Conservation (phyloP, 2,113 vertebrate species). For the Anoplopoma fimbria region DNA sequence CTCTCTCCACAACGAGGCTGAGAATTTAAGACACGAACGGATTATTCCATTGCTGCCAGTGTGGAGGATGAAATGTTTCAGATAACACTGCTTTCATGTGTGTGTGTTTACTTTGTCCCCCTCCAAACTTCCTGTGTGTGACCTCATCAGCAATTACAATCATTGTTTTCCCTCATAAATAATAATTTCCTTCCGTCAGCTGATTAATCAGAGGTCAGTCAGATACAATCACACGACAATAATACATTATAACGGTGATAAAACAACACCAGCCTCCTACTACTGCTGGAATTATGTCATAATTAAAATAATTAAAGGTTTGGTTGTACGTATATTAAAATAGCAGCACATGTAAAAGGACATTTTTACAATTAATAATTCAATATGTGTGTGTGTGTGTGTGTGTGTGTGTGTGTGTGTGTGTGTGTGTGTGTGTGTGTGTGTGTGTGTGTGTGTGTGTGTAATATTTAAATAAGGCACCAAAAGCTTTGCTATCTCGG, state of each 20-base stretch:
- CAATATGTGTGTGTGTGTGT: background rate
- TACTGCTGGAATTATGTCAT: background rate
- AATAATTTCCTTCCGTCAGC: conserved; percentile 55
- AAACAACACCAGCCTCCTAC: background rate
- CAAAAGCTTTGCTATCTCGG: background rate
- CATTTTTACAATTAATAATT: background rate
- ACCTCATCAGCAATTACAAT: conserved; percentile 46
- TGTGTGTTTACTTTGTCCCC: conserved; percentile 47
- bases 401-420: conserved; percentile 1
- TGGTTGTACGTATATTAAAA: background rate
- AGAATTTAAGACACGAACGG: conserved; percentile 59
- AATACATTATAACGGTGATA: background rate
- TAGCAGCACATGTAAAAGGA: background rate
- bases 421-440: conserved; percentile 5
- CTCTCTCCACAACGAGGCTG: conserved; percentile 31
- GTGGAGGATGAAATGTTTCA: conserved; percentile 64
- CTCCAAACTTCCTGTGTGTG: conserved; percentile 13
- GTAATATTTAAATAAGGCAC: background rate
- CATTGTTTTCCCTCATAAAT: conserved; percentile 51
- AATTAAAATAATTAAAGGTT: background rate
- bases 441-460: background rate
- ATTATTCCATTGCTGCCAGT: conserved; percentile 67
- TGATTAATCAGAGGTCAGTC: conserved; percentile 42
- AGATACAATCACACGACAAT: conserved; percentile 38
- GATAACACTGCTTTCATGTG: conserved; percentile 71